Conservation (phyloP, 2,113 vertebrate species). For the Parus major region DNA sequence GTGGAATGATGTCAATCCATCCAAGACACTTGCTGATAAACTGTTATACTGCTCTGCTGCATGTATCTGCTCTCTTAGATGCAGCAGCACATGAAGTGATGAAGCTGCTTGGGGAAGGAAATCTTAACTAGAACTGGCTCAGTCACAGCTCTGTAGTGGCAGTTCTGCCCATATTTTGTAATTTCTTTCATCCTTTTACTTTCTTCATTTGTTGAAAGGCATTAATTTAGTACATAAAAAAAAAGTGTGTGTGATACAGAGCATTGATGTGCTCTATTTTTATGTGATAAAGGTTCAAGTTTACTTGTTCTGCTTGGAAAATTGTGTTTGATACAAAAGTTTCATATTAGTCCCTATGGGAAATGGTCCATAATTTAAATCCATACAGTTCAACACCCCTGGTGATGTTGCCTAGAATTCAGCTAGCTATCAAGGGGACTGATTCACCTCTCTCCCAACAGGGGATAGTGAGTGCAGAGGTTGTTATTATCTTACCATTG, state of each 20-base stretch:
- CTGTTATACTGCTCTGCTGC: not conserved
- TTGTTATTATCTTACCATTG: conserved; percentile 32
- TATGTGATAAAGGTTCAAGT: not conserved
- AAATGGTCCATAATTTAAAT: conserved; percentile 46
- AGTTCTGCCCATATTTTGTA: not conserved
- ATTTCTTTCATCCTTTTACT: not conserved
- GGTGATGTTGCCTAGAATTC: conserved; percentile 24
- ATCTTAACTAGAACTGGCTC: not conserved
- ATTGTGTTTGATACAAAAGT: conserved; percentile 1
- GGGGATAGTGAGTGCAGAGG: conserved; percentile 29
- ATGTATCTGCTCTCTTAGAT: not conserved
- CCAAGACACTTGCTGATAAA: not conserved
- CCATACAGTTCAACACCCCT: conserved; percentile 14
- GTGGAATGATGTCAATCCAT: not conserved
- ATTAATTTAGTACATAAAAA: not conserved
- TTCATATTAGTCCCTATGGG: not conserved
- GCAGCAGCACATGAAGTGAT: not conserved
- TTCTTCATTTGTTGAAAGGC: not conserved
- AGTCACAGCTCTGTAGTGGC: not conserved
- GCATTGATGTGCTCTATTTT: not conserved
- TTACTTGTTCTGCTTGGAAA: conserved; percentile 26
- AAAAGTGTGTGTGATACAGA: not conserved
- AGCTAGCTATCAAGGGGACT: conserved; percentile 16
- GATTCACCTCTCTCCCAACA: conserved; percentile 36
- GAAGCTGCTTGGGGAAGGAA: not conserved